Base-by-base conservation (phyloP, 2,888 invertebrate genomes). In the Meloe dianella region DNA sequence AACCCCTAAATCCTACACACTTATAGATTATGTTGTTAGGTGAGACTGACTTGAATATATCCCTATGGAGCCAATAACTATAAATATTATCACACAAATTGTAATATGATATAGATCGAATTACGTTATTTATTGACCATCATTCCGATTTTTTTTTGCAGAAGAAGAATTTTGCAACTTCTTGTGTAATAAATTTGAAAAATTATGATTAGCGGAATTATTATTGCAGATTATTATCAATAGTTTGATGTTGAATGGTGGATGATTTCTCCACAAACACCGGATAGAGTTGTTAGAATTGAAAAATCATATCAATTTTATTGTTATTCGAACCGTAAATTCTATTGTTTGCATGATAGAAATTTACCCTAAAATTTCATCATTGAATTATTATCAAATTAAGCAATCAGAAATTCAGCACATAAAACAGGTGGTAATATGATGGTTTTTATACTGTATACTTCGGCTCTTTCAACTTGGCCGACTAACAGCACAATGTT, bases 61-160 rank as follows among this genome's bases (percentile, higher is more conserved):
- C 78, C 78, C 77, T 62, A 68, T 70, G 74, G 74, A 71, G 72
- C 78, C 77, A 77, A 77, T 77, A 77, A 76, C 78, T 77, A 78
- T 78, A 78, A 78, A 78, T 78, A 78, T 78, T 78, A 65, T 65
- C 51, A 70, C 78, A 70, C 75, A 78, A 78, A 78, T 78, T 78
- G 78, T 75, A 75, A 78, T 67, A 47, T 32, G 74, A 68, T 65
- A 59, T 57, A 47, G 64, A 56, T 68, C 65, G 65, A 60, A 68
- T 60, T 63, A 60, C 65, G 29, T 63, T 65, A 68, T 65, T 65
- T 68, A 68, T 63, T 56, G 57, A 47, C 14, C 22, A 51, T 51
- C 22, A 51, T n/a, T 30, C 20, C 57, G 60, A 22, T 12, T 22
- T 12, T 51, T 10, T n/a, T n/a, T n/a, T n/a, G n/a, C n/a, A n/a